Conservation (phyloP, 2,113 vertebrate genomes). For the Sisor rabdophorus region DNA sequence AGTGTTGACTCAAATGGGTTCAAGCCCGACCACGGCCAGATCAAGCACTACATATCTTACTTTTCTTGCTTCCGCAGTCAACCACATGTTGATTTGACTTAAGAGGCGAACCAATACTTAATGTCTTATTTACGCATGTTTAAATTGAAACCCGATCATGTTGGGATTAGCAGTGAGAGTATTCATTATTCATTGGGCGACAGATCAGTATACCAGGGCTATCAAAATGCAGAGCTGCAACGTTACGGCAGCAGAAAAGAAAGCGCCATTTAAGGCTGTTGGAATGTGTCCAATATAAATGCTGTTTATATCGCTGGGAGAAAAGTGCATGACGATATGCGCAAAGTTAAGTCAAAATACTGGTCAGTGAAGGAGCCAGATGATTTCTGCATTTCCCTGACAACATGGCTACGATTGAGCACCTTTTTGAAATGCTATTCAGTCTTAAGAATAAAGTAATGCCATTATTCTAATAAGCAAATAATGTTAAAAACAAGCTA, state of each 20-base stretch:
- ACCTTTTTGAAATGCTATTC: background rate
- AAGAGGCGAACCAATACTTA: background rate
- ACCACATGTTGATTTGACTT: background rate
- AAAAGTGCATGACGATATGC: slow-evolving; percentile 1
- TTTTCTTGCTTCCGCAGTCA: background rate
- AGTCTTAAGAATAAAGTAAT: background rate
- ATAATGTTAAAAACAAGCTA: background rate
- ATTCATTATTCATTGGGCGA: slow-evolving; percentile 72
- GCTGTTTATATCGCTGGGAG: background rate
- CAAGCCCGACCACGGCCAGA: too few relatives aligned
- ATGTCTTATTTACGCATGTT: slow-evolving; percentile 61
- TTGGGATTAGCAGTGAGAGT: slow-evolving; percentile 64
- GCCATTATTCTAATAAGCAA: background rate
- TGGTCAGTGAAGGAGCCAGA: slow-evolving; percentile 11
- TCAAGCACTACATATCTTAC: background rate
- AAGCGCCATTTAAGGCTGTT: slow-evolving; percentile 40
- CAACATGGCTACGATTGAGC: background rate
- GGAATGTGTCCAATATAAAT: slow-evolving; percentile 27
- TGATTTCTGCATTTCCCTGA: background rate
- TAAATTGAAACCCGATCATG: slow-evolving; percentile 68
- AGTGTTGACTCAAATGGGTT: too few relatives aligned
- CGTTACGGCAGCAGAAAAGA: slow-evolving; percentile 41
- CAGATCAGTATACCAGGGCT: slow-evolving; percentile 61
- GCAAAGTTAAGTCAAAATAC: slow-evolving; percentile 19
- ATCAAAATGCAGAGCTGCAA: slow-evolving; percentile 56